Percentiles rank a stretch among this genome's conserved stretches.
These are phyloP conservation scores for Trichoplusia ni DNA, from an alignment of 1,140 invertebrate species.

Conservation along the genomic window DNA sequence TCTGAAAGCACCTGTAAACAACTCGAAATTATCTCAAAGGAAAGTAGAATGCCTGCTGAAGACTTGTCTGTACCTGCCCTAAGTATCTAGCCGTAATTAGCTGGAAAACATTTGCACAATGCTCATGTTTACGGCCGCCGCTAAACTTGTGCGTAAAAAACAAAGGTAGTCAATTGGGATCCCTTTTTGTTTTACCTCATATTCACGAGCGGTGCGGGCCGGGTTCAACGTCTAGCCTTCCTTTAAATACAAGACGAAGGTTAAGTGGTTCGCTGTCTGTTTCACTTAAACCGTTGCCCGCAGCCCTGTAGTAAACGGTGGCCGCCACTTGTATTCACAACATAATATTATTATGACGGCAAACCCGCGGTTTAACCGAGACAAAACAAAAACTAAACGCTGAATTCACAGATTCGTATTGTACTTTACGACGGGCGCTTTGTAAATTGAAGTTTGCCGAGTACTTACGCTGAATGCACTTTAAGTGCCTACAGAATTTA, in stretches of 20 bases:
- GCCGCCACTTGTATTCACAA: constrained; percentile 55
- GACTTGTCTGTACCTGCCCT: too few relatives aligned
- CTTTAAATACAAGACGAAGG: constrained; percentile 68
- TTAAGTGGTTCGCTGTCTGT: constrained; percentile 70
- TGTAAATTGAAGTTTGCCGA: constrained; percentile 39
- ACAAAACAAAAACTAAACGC: constrained; percentile 50
- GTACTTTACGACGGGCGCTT: constrained; percentile 42
- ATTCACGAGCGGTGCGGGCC: constrained; percentile 35
- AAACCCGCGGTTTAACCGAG: constrained; percentile 49
- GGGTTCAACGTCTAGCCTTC: constrained; percentile 61
- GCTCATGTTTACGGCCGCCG: constrained; percentile 3
- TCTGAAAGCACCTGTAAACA: too few relatives aligned
- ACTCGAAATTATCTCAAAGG: too few relatives aligned
- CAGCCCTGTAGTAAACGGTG: constrained; percentile 58
- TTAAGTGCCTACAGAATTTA: constrained; percentile 20
- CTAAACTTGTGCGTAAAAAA: constrained; percentile 9
- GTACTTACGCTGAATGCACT: constrained; percentile 29
- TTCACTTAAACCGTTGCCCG: constrained; percentile 67
- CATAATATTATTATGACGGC: constrained; percentile 60
- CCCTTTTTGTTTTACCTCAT: constrained; percentile 38
- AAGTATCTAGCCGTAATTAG: background rate
- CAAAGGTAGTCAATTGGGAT: constrained; percentile 24
- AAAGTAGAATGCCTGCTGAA: too few relatives aligned
- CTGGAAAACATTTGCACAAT: constrained; percentile 1
- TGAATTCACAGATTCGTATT: constrained; percentile 44